A percentile compares a stretch with the other conserved stretches of the same genome.
phyloP scores from a whole-genome alignment of 2,797 vertebrate genomes.

The Bovichtus diacanthus region DNA sequence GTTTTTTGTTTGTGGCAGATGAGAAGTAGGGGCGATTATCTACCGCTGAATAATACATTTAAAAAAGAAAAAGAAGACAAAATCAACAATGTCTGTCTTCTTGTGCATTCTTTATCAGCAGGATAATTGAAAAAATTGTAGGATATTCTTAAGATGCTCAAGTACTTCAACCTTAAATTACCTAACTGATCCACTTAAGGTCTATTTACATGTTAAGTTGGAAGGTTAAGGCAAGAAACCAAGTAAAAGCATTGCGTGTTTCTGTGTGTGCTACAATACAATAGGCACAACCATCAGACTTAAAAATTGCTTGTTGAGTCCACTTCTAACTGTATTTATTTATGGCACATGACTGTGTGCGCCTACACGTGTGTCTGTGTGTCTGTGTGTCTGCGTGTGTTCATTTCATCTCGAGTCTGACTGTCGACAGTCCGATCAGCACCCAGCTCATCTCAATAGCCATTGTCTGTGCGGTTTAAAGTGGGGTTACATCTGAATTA shows the following conservation, averaged over 20 bases:
- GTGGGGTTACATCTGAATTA: conserved; percentile 81
- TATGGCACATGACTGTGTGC: conserved; percentile 7
- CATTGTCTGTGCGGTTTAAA: conserved; percentile 75
- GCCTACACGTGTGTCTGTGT: conserved; percentile 3
- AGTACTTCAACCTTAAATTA: conserved; percentile 17
- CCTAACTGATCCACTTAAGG: conserved; percentile 33
- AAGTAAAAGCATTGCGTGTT: conserved; percentile 1
- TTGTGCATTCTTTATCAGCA: background rate
- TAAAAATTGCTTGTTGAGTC: background rate
- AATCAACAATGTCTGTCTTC: background rate
- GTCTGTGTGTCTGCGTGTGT: conserved; percentile 25
- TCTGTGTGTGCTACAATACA: conserved; percentile 18
- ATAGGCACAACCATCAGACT: conserved; percentile 1
- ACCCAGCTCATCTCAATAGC: conserved; percentile 74
- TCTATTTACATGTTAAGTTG: conserved; percentile 41
- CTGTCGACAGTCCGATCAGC: conserved; percentile 63
- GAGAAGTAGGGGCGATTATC: background rate
- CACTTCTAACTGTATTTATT: conserved; percentile 25
- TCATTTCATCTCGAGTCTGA: conserved; percentile 56
- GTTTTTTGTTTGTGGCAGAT: background rate
- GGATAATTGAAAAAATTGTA: background rate
- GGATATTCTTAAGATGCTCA: background rate
- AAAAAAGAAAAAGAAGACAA: background rate
- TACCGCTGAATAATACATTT: background rate
- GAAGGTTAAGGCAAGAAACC: conserved; percentile 3